Evolutionary conservation across 2,797 vertebrate species (phyloP).

Genomic region (Poeciliopsis turneri): DNA sequence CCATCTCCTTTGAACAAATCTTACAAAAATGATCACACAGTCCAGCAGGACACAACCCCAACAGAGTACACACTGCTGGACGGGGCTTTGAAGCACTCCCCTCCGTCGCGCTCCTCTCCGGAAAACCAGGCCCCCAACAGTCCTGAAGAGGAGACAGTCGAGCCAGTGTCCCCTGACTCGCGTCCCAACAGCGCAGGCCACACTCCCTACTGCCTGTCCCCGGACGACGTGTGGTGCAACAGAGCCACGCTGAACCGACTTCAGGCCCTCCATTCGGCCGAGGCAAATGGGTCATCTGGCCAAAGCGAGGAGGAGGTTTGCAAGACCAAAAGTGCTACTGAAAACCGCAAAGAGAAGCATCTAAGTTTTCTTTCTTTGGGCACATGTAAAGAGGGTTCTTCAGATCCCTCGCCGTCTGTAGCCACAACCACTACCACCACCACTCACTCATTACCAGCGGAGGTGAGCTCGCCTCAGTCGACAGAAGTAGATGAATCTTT

Average conservation of each 20-base stretch:
- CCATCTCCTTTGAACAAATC: conserved; percentile 75
- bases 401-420: conserved; percentile 88
- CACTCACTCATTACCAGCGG: conserved; percentile 90
- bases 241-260: conserved; percentile 71
- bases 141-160: conserved; percentile 85
- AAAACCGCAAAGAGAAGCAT: conserved; percentile 83
- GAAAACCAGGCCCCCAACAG: conserved; percentile 81
- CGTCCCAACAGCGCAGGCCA: conserved; percentile 83
- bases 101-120: conserved; percentile 65
- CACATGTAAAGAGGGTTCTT: conserved; percentile 84
- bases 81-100: conserved; percentile 76
- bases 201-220: conserved; percentile 86
- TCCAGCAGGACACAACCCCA: conserved; percentile 83
- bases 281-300: conserved; percentile 51
- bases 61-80: conserved; percentile 81
- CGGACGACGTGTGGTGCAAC: conserved; percentile 79
- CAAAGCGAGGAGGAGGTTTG: conserved; percentile 58
- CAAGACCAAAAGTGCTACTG: conserved; percentile 64
- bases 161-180: conserved; percentile 80
- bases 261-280: conserved; percentile 65
- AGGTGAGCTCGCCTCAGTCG: conserved; percentile 95
- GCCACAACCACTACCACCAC: conserved; percentile 80
- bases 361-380: conserved; percentile 87
- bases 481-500: conserved; percentile 97
- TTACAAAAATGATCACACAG: conserved; percentile 77